Evolutionary conservation across 2,888 invertebrate species (phyloP), one percentile per base, ranked within the genome.

Genomic region (Pristionchus entomophagus): DNA sequence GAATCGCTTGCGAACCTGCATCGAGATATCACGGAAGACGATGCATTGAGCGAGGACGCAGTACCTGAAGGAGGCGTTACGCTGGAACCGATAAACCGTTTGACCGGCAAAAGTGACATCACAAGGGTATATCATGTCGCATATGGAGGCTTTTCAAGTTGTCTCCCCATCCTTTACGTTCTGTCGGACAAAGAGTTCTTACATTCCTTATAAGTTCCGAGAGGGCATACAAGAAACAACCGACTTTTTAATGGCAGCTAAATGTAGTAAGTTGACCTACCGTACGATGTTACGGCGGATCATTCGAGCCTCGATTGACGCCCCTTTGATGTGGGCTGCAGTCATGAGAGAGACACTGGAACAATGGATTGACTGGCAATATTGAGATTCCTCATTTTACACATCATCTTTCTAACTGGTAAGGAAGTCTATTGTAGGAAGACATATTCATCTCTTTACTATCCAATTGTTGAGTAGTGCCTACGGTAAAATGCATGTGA

Each of bases 21-120:
- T 85, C 8, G 73, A 77, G 73, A 85, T 85, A n/a, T 85, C 85
- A 41, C 85, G 85, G 77, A 85, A 85, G 26, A 85, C 73, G 51
- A 85, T 73, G 22, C 53, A 53, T 29, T 85, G 85, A 5, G 85
- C 32, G 17, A 85, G 77, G 0, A 73, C 73, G 41, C 85, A 85
- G 56, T 85, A 85, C 53, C 85, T 85, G 35, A 35, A n/a, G n/a
- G n/a, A n/a, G n/a, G n/a, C n/a, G n/a, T n/a, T n/a, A n/a, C n/a
- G n/a, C n/a, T n/a, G n/a, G n/a, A n/a, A n/a, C 17, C 8, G 14
- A 29, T 35, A n/a, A n/a, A n/a, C n/a, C n/a, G n/a, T n/a, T n/a
- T n/a, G n/a, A n/a, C n/a, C n/a, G n/a, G n/a, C n/a, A n/a, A n/a
- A n/a, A n/a, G n/a, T 65, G n/a, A 65, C 14, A n/a, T 17, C n/a